A percentile compares a stretch with the other conserved stretches of the same genome.
These are phyloP conservation scores for Tyrophagus putrescentiae DNA, from an alignment of 1,140 invertebrate species.

Conservation along the genomic window DNA sequence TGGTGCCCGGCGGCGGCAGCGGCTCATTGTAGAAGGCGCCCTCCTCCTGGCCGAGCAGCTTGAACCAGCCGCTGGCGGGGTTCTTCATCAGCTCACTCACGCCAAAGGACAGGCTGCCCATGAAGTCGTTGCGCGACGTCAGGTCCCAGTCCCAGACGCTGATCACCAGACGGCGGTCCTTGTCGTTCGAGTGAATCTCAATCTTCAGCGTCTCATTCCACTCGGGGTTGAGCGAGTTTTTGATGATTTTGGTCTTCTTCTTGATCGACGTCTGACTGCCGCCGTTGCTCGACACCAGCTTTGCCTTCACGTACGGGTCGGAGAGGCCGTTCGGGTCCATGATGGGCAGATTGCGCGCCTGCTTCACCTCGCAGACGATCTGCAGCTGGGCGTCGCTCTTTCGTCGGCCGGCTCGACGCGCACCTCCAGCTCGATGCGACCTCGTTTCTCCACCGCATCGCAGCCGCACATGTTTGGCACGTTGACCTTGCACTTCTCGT, in stretches of 20 bases:
- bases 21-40: slow-evolving; percentile 98
- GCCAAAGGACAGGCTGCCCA: slow-evolving; percentile 96
- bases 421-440: slow-evolving; percentile 59
- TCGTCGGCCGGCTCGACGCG: neutral
- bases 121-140: slow-evolving; percentile 96
- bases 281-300: slow-evolving; percentile 78
- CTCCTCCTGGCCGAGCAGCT: slow-evolving; percentile 90
- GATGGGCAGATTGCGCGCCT: slow-evolving; percentile 92
- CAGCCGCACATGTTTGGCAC: slow-evolving; percentile 97
- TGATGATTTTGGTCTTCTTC: slow-evolving; percentile 95
- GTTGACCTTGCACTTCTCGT: slow-evolving; percentile 92
- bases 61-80: slow-evolving; percentile 89
- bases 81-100: slow-evolving; percentile 88
- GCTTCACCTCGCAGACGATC: slow-evolving; percentile 65
- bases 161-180: slow-evolving; percentile 78
- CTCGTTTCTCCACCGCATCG: slow-evolving; percentile 94
- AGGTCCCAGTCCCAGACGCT: slow-evolving; percentile 99
- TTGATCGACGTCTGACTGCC: slow-evolving; percentile 55
- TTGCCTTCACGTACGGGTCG: slow-evolving; percentile 72
- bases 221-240: slow-evolving; percentile 79
- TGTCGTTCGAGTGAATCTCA: slow-evolving; percentile 84
- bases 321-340: slow-evolving; percentile 99
- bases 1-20: slow-evolving; percentile 77
- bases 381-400: neutral
- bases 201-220: slow-evolving; percentile 92